A percentile compares a stretch with the other conserved stretches of the same genome.
phyloP scores from a whole-genome alignment of 2,797 vertebrate genomes.

The Zalophus californianus region DNA sequence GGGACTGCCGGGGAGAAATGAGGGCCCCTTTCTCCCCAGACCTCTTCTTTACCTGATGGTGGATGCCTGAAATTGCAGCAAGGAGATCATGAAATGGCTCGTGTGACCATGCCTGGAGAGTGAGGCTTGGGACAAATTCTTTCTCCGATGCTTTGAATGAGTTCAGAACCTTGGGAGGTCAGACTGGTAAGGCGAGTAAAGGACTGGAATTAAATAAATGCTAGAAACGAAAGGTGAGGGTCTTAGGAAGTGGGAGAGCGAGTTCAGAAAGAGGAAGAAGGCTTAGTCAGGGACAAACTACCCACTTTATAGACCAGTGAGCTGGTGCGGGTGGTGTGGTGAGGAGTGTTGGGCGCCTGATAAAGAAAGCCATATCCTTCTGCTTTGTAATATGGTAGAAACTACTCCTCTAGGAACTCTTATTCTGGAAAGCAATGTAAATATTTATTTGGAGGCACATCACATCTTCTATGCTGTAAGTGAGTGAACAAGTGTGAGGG shows the following conservation, averaged over 20 bases:
- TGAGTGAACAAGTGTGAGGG: not conserved
- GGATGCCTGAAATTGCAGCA: not conserved
- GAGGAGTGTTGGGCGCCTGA: not conserved
- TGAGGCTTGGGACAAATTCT: not conserved
- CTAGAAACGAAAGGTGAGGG: not conserved
- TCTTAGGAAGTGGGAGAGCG: not conserved
- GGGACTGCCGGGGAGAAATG: not conserved
- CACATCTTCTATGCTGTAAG: not conserved
- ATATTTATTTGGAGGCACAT: slow-evolving; percentile 2
- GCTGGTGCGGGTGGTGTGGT: not conserved
- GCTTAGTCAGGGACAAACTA: not conserved
- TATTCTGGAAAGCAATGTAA: not conserved
- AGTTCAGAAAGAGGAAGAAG: not conserved
- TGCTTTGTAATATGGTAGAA: not conserved
- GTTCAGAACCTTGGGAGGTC: not conserved
- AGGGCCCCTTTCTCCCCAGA: not conserved
- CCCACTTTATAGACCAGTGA: not conserved
- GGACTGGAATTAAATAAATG: not conserved
- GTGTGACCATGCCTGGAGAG: not conserved
- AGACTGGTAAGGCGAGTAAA: not conserved
- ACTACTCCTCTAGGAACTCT: not conserved
- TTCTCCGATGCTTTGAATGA: slow-evolving; percentile 7
- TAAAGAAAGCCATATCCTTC: not conserved
- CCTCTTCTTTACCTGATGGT: not conserved
- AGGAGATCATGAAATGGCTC: not conserved